These are phyloP conservation scores for Drosophila meridiana DNA, from an alignment of 2,888 invertebrate genomes.

Conservation along the genomic window DNA sequence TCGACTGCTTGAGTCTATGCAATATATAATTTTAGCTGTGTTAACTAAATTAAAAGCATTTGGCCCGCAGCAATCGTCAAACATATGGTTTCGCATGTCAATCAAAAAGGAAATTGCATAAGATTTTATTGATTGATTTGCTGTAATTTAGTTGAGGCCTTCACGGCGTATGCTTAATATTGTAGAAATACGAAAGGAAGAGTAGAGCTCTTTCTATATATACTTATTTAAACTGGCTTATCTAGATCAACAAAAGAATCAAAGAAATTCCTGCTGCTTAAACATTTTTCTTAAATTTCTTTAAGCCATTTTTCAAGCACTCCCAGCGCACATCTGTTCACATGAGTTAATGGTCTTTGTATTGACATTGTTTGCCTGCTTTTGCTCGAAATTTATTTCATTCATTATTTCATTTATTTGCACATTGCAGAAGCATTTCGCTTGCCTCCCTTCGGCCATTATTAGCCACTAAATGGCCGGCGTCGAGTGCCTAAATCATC, in stretches of 20 bases:
- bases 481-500: slow-evolving; percentile 19
- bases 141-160: neutral
- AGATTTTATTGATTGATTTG: slow-evolving; percentile 12
- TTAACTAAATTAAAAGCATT: slow-evolving; percentile 41
- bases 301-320: slow-evolving; percentile 1
- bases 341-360: neutral
- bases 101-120: slow-evolving; percentile 7
- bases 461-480: slow-evolving; percentile 13
- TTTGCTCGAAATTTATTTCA: slow-evolving; percentile 1
- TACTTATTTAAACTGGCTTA: too few species aligned
- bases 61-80: slow-evolving; percentile 19
- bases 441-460: slow-evolving; percentile 11
- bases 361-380: slow-evolving; percentile 7
- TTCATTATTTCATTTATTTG: slow-evolving; percentile 21
- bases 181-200: too few species aligned
- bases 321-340: neutral
- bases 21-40: slow-evolving; percentile 11
- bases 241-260: neutral
- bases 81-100: slow-evolving; percentile 16
- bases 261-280: too few species aligned
- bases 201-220: too few species aligned
- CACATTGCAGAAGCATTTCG: slow-evolving; percentile 4
- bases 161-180: slow-evolving; percentile 18
- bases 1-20: neutral
- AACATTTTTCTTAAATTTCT: neutral